These are phyloP conservation scores for Dynastes hyllus DNA, from an alignment of 2,888 invertebrate genomes.

Conservation along the genomic window DNA sequence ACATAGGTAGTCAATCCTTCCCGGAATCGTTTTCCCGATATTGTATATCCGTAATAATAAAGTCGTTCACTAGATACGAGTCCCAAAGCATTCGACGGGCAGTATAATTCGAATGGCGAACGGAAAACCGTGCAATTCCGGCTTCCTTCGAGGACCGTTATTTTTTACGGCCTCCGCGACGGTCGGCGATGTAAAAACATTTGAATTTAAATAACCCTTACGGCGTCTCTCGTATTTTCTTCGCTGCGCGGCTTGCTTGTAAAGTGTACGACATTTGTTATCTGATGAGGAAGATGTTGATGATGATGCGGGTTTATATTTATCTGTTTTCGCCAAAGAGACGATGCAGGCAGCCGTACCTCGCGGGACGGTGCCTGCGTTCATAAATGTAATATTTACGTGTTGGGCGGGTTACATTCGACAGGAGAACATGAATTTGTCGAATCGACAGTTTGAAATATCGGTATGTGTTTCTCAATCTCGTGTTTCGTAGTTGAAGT, in stretches of 20 bases:
- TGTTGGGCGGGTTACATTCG: not conserved
- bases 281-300: not conserved
- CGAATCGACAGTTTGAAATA: not conserved
- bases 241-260: not conserved
- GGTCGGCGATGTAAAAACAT: slow-evolving; percentile 27
- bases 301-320: slow-evolving; percentile 20
- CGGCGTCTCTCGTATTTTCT: not conserved
- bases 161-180: slow-evolving; percentile 11
- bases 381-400: not conserved
- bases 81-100: not conserved
- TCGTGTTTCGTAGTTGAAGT: not conserved
- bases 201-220: slow-evolving; percentile 33
- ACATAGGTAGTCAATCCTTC: not conserved
- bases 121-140: not conserved
- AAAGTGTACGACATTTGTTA: slow-evolving; percentile 15
- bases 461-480: not conserved
- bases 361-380: too few species aligned
- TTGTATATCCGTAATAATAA: not conserved
- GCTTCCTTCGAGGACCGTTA: slow-evolving; percentile 4
- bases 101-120: not conserved
- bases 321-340: not conserved
- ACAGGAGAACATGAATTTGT: not conserved
- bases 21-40: not conserved
- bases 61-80: not conserved
- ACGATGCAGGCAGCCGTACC: not conserved